phyloP scores from a whole-genome alignment of 2,888 invertebrate species.

The Hyles lineata region DNA sequence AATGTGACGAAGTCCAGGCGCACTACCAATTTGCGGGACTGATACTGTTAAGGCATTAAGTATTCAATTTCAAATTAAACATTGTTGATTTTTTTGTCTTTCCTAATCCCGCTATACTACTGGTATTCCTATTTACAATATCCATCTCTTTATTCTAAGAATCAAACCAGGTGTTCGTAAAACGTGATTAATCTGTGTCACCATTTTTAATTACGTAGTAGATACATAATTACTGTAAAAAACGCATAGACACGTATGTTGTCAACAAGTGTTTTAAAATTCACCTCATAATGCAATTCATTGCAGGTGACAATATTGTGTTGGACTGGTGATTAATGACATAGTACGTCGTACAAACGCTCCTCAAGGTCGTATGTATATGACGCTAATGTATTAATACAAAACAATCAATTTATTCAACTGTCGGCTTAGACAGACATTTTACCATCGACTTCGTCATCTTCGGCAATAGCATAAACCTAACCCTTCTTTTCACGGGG shows the following conservation, averaged over 20 bases:
- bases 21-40: too few relatives aligned
- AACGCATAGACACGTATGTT: neutral
- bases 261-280: neutral
- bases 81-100: too few relatives aligned
- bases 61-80: too few relatives aligned
- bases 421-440: too few relatives aligned
- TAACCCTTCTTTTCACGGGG: too few relatives aligned
- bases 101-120: too few relatives aligned
- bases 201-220: neutral
- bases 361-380: neutral
- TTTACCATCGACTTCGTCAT: too few relatives aligned
- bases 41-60: too few relatives aligned
- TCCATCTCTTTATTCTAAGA: neutral
- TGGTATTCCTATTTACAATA: neutral
- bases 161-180: neutral
- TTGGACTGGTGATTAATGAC: neutral
- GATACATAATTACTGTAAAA: neutral
- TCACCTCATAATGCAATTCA: neutral
- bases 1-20: too few relatives aligned
- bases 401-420: neutral
- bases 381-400: neutral
- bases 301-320: neutral
- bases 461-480: too few relatives aligned
- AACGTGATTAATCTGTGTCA: neutral
- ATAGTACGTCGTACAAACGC: conserved; percentile 4